Percentiles rank a stretch among this genome's conserved stretches.
phyloP scores from a whole-genome alignment of 2,888 invertebrate genomes.

The Trypoxylon attenuatum region DNA sequence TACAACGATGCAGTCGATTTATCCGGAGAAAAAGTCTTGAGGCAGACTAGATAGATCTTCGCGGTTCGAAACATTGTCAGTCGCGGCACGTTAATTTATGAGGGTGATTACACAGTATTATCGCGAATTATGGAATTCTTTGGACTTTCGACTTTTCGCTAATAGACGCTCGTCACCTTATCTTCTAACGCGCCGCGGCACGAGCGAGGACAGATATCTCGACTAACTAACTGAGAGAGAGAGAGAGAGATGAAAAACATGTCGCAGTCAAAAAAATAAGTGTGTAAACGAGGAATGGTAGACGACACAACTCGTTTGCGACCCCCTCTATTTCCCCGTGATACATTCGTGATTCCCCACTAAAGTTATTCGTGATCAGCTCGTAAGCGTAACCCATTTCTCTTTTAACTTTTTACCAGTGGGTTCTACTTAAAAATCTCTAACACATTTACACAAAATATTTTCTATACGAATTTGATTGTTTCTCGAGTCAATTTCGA shows the following conservation, averaged over 20 bases:
- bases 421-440: no score
- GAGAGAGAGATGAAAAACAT: slow-evolving; percentile 19
- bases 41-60: slow-evolving; percentile 1
- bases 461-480: no score
- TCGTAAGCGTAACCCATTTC: no score
- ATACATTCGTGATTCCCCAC: no score
- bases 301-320: background rate
- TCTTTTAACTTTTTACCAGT: no score
- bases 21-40: no score
- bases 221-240: no score
- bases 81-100: slow-evolving; percentile 11
- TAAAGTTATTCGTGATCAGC: no score
- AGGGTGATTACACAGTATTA: slow-evolving; percentile 16
- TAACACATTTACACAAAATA: no score
- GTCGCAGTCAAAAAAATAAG: background rate
- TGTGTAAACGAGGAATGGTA: background rate
- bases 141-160: slow-evolving; percentile 46
- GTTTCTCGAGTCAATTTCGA: no score
- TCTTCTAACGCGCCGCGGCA: slow-evolving; percentile 2
- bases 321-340: no score
- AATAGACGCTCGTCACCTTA: slow-evolving; percentile 9
- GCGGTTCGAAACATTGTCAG: background rate
- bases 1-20: background rate
- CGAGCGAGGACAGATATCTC: no score
- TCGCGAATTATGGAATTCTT: slow-evolving; percentile 24